These are phyloP conservation scores for Calyptomena viridis DNA, from an alignment of 2,113 vertebrate genomes.

Conservation along the genomic window DNA sequence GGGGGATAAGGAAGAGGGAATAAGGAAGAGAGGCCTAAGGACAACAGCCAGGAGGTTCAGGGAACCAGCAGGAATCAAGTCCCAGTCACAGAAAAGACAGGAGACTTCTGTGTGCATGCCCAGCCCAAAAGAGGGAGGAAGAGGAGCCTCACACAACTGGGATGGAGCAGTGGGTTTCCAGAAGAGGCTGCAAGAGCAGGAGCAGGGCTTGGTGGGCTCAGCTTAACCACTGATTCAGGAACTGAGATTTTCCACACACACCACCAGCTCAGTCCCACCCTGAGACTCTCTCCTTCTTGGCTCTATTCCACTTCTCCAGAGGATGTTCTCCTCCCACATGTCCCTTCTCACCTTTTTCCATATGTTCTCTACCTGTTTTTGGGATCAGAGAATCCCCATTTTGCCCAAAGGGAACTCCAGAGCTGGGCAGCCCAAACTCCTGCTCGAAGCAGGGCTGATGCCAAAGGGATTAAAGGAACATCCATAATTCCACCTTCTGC, in stretches of 20 bases:
- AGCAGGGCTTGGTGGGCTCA: neutral
- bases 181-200: conserved; percentile 47
- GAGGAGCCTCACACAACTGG: neutral
- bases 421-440: neutral
- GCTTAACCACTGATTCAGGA: neutral
- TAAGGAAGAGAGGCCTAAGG: neutral
- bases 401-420: neutral
- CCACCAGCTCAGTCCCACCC: neutral
- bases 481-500: neutral
- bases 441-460: neutral
- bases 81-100: neutral
- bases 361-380: neutral
- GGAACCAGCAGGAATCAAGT: neutral
- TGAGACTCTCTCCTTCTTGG: neutral
- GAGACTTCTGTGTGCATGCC: neutral
- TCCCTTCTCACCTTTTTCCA: neutral
- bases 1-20: neutral
- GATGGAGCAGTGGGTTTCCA: neutral
- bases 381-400: neutral
- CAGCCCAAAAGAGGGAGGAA: neutral
- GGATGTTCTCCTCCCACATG: neutral
- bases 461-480: neutral
- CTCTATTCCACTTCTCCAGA: neutral
- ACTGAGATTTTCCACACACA: neutral
- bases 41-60: neutral